Base-by-base conservation (phyloP, 2,888 invertebrate species). In the Falcaria lacertinaria region DNA sequence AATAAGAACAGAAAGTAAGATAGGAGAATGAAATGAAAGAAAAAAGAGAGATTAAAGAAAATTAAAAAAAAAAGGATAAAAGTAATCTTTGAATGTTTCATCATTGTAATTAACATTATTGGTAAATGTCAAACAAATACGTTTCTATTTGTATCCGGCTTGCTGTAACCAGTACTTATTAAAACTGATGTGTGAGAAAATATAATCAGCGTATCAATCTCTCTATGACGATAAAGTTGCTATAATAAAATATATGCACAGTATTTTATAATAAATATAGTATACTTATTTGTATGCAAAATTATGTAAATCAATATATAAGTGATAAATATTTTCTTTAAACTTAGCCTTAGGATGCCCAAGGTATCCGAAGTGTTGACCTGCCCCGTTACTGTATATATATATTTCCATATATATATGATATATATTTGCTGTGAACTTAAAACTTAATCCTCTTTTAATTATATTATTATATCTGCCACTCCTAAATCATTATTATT, bases 291-390 rank as follows among this genome's bases (percentile, higher is more conserved):
- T 82, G 79, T 83, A 85, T 84, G 83, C 84, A 80, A 78, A 79
- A 79, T 80, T 82, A 75, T 84, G 84, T 11, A 80, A 83, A 69
- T 79, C 15, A 15, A 84, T 79, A 79, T 79, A 85, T 80, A 83
- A 80, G 80, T 76, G 74, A 78, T 82, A 73, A 75, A 79, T 77
- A 75, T 70, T 47, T 47, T 45, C 71, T 69, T 80, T 69, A 62
- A 77, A 85, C 88, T 87, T 88, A 87, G 81, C 88, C 85, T 84
- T 67, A 80, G 88, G 87, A 88, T 88, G 88, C 88, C 88, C 88
- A 85, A 83, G 74, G 80, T 80, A 80, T 86, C 82, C 77, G 84
- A 67, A 65, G 83, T 84, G 85, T 75, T 77, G 84, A 84, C 80
- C 83, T 83, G 82, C 76, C n/a, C n/a, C n/a, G n/a, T n/a, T n/a